These are phyloP conservation scores for Oncorhynchus masou DNA, from an alignment of 2,113 vertebrate genomes.

Conservation along the genomic window DNA sequence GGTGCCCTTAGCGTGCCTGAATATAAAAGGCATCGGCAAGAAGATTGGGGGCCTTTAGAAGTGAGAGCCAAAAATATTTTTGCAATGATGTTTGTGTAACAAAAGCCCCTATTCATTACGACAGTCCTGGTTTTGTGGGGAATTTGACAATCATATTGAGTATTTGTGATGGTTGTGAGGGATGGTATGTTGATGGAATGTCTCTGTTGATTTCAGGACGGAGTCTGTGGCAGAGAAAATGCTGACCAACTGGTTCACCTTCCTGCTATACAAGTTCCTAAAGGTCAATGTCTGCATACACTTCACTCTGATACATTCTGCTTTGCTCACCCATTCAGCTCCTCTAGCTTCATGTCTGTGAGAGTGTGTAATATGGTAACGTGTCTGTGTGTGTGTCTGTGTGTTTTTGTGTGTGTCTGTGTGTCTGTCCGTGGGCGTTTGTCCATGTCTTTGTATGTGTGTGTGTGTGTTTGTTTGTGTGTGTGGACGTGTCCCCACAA, in stretches of 20 bases:
- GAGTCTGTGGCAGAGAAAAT: slow-evolving; percentile 74
- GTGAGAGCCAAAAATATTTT: slow-evolving; percentile 43
- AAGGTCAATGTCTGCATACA: slow-evolving; percentile 48
- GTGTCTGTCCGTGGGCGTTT: neutral
- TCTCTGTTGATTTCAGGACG: slow-evolving; percentile 50
- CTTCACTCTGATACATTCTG: too few species aligned
- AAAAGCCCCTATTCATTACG: slow-evolving; percentile 54
- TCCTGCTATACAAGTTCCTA: slow-evolving; percentile 71
- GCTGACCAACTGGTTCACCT: slow-evolving; percentile 73
- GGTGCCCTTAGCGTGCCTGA: slow-evolving; percentile 61
- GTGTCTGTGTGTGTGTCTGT: too few species aligned
- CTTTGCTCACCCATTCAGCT: too few species aligned
- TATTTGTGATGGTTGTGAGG: slow-evolving; percentile 48
- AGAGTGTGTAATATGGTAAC: too few species aligned
- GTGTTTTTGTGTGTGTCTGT: too few species aligned
- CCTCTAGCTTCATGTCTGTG: too few species aligned
- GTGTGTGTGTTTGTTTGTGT: too few species aligned
- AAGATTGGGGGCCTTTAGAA: slow-evolving; percentile 52
- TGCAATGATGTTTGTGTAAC: slow-evolving; percentile 58
- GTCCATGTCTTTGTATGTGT: too few species aligned
- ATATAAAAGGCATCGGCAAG: slow-evolving; percentile 51
- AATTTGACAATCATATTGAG: slow-evolving; percentile 52
- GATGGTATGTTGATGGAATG: slow-evolving; percentile 53
- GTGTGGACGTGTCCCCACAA: too few species aligned
- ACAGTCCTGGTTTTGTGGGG: slow-evolving; percentile 40